These are phyloP conservation scores for Drosophila suzukii DNA, from an alignment of 1,140 invertebrate genomes.

Conservation along the genomic window DNA sequence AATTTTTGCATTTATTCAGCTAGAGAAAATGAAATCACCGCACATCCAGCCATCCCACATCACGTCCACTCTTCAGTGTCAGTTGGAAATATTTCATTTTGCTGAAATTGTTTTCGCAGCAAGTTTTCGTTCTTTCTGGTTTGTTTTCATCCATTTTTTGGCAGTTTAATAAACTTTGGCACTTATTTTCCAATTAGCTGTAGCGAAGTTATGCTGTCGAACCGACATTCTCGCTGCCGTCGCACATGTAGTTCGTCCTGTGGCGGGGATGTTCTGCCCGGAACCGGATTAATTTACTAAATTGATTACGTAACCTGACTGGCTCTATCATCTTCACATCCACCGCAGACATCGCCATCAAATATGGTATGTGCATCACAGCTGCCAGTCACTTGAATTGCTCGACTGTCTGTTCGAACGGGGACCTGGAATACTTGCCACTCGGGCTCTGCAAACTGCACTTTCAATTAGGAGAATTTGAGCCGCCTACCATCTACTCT, in stretches of 20 bases:
- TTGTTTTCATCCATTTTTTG: neutral
- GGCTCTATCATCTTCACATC: slow-evolving; percentile 15
- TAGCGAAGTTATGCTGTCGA: neutral
- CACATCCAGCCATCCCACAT: neutral
- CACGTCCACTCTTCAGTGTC: neutral
- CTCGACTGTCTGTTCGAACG: neutral
- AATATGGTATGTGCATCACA: slow-evolving; percentile 1
- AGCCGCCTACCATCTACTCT: slow-evolving; percentile 5
- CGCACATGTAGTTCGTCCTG: slow-evolving; percentile 21
- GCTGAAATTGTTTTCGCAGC: slow-evolving; percentile 1
- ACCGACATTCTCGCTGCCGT: slow-evolving; percentile 2
- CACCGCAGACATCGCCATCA: slow-evolving; percentile 9
- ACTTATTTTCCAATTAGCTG: slow-evolving; percentile 27
- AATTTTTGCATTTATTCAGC: neutral
- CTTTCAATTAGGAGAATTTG: slow-evolving; percentile 58
- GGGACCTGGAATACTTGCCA: neutral
- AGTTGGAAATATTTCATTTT: slow-evolving; percentile 9
- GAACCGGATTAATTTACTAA: slow-evolving; percentile 56
- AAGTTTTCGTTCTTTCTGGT: neutral
- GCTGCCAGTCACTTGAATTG: slow-evolving; percentile 27
- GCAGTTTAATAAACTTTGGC: slow-evolving; percentile 11
- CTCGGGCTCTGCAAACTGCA: slow-evolving; percentile 18
- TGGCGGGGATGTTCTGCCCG: neutral
- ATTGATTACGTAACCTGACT: slow-evolving; percentile 56
- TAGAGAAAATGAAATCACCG: neutral